Conservation (phyloP, 2,797 vertebrate genomes). For the Sebastiscus tertius region DNA sequence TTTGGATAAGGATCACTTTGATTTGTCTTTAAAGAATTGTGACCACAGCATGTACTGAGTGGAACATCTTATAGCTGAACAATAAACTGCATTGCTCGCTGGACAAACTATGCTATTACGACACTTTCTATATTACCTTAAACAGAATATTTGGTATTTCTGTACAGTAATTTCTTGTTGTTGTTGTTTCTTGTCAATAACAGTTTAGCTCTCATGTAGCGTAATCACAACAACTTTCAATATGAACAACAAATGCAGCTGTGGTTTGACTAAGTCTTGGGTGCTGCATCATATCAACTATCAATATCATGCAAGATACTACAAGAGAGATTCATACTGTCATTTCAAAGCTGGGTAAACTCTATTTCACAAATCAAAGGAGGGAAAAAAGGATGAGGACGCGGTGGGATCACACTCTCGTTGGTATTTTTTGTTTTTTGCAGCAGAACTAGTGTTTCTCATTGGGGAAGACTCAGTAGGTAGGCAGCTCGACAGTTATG, state of each 20-base stretch:
- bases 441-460: constrained; percentile 18
- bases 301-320: neutral
- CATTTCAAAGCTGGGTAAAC: constrained; percentile 22
- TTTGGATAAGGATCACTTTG: neutral
- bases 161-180: neutral
- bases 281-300: neutral
- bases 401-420: neutral
- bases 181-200: neutral
- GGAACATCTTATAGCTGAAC: neutral
- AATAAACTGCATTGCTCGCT: neutral
- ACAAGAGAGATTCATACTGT: neutral
- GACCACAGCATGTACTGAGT: neutral
- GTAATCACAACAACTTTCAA: neutral
- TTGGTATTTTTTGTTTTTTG: neutral
- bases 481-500: constrained; percentile 14
- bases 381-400: neutral
- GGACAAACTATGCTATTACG: neutral
- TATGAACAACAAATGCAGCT: neutral
- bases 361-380: constrained; percentile 39
- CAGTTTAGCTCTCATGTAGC: neutral
- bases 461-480: constrained; percentile 17
- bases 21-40: neutral
- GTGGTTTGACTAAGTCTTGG: neutral
- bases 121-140: neutral
- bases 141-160: neutral